A percentile compares a stretch with the other conserved stretches of the same genome.
Evolutionary conservation across 2,797 vertebrate species (phyloP).

Genomic region (Capromys pilorides): DNA sequence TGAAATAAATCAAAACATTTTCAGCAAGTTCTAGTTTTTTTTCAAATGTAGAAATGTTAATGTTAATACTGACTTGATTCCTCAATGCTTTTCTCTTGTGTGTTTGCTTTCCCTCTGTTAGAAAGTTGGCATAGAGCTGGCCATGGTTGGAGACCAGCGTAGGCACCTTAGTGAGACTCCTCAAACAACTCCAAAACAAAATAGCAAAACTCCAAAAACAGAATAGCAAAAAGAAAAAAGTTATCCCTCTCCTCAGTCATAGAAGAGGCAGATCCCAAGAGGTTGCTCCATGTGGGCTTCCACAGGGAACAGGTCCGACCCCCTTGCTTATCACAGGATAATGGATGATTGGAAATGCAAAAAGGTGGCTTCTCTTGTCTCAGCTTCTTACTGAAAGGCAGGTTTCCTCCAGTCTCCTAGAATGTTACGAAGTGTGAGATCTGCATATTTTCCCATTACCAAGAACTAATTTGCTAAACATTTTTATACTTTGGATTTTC

Average conservation of each 20-base stretch:
- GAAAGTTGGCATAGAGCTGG: background rate
- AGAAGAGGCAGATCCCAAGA: background rate
- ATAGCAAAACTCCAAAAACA: background rate
- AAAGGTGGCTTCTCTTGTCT: background rate
- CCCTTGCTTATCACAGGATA: background rate
- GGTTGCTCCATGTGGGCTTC: background rate
- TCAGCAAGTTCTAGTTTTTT: background rate
- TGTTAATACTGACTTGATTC: background rate
- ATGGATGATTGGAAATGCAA: background rate
- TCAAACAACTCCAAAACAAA: background rate
- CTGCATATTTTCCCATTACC: background rate
- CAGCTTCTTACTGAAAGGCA: background rate
- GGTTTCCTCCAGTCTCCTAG: background rate
- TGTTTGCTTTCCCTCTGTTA: background rate
- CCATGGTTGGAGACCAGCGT: background rate
- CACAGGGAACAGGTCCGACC: background rate
- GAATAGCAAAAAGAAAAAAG: background rate
- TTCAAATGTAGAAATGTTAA: background rate
- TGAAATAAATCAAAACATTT: background rate
- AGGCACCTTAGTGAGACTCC: background rate
- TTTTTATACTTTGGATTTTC: background rate
- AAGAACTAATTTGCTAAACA: background rate
- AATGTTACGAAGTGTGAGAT: background rate
- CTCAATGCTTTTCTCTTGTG: background rate
- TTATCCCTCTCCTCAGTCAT: background rate